Percentiles rank a stretch among this genome's conserved stretches.
These are phyloP conservation scores for Caenorhabditis becei DNA, from an alignment of 2,888 invertebrate genomes.

Conservation along the genomic window DNA sequence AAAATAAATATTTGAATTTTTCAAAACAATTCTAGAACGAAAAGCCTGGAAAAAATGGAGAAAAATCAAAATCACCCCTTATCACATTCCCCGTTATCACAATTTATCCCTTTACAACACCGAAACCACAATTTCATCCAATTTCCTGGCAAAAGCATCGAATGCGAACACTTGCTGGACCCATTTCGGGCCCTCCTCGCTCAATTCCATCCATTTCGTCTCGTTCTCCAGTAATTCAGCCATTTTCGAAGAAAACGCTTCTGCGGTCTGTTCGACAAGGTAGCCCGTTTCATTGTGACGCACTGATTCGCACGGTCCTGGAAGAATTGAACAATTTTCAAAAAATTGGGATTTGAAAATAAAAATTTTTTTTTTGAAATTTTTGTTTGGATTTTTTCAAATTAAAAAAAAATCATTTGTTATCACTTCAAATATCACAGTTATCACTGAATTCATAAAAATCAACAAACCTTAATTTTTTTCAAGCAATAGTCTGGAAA, in stretches of 20 bases:
- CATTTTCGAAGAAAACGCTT: slow-evolving; percentile 74
- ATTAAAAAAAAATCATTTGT: too few relatives aligned
- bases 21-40: not conserved
- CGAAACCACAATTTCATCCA: slow-evolving; percentile 57
- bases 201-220: slow-evolving; percentile 29
- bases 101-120: not conserved
- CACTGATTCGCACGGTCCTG: slow-evolving; percentile 92
- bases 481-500: too few relatives aligned
- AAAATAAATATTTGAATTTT: too few relatives aligned
- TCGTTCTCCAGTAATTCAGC: slow-evolving; percentile 47
- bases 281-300: slow-evolving; percentile 83
- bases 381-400: too few relatives aligned
- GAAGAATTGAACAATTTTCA: too few relatives aligned
- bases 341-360: too few relatives aligned
- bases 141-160: slow-evolving; percentile 67
- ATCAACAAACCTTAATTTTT: too few relatives aligned
- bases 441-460: too few relatives aligned
- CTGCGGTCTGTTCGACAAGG: slow-evolving; percentile 76
- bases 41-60: not conserved
- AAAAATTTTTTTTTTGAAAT: too few relatives aligned
- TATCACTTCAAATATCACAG: too few relatives aligned
- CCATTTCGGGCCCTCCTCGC: slow-evolving; percentile 66
- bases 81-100: not conserved
- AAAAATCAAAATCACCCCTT: too few relatives aligned
- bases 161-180: slow-evolving; percentile 73